Base-by-base conservation (phyloP, 2,797 vertebrate species). In the Borostomias antarcticus region DNA sequence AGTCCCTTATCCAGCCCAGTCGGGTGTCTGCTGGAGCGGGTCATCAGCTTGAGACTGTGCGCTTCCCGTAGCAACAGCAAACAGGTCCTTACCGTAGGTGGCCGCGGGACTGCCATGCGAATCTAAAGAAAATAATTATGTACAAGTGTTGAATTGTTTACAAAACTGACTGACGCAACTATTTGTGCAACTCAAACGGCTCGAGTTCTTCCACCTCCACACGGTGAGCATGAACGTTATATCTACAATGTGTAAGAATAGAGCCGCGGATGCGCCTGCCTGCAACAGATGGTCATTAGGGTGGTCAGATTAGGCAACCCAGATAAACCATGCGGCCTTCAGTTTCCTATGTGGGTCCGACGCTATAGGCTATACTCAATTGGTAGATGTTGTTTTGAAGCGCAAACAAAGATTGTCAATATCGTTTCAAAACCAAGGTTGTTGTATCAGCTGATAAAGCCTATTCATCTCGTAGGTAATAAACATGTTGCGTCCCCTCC, bases 31-130 rank as follows among this genome's bases (percentile, higher is more conserved):
- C 17, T 45, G 40, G 5, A 45, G 5, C 40, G 3, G 40, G 40
- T 13, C 40, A 15, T n/a, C 13, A 45, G 15, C 15, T 45, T 13
- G 15, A 4, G 40, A n/a, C n/a, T 68, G 0, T 90, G 82, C 68
- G 32, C 80, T 91, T 88, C 81, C 88, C 40, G 2, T 89, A 84
- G 90, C 84, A 93, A 91, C 89, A 48, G 40, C 17, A n/a, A n/a
- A n/a, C n/a, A 51, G 50, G 73, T 82, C 61, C 56, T 60, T 82
- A 73, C 15, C 35, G 5, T 13, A 43, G 35, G 35, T 35, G 23
- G 13, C 13, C 10, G n/a, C 54, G 29, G 1, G 48, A 21, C 21
- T 52, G 21, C 6, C 23, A 5, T 26, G 28, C 53, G 9, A n/a
- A 29, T 56, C 53, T 8, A 56, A 50, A 29, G 8, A 30, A 29